A percentile compares a stretch with the other conserved stretches of the same genome.
phyloP scores from a whole-genome alignment of 2,797 vertebrate species.

The Darevskia mixta region DNA sequence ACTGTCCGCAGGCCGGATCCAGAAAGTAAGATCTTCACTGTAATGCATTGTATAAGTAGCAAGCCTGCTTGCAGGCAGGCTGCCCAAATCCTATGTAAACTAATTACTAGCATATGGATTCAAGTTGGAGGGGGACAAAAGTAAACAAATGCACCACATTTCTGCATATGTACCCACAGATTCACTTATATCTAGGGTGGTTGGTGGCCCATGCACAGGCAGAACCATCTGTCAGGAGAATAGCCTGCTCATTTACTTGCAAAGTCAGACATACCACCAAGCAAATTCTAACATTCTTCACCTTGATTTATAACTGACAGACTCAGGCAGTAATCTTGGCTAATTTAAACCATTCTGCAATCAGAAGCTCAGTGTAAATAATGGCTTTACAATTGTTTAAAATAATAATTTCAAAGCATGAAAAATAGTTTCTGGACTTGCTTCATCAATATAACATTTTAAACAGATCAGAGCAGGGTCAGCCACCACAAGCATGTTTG shows the following conservation, averaged over 20 bases:
- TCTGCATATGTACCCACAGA: neutral
- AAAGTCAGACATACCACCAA: constrained; percentile 26
- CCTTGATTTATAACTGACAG: constrained; percentile 40
- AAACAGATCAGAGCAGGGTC: constrained; percentile 48
- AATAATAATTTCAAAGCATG: constrained; percentile 47
- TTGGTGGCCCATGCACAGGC: neutral
- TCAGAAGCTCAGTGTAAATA: constrained; percentile 54
- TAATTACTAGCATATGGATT: neutral
- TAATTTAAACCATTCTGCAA: constrained; percentile 45
- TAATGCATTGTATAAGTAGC: neutral
- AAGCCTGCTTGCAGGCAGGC: neutral
- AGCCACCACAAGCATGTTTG: constrained; percentile 54
- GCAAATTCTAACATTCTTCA: constrained; percentile 24
- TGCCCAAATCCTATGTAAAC: neutral
- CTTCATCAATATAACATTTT: constrained; percentile 53
- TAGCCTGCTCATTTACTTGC: constrained; percentile 5
- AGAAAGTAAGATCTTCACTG: neutral
- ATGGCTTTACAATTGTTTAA: constrained; percentile 43
- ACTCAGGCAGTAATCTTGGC: neutral
- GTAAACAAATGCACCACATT: neutral
- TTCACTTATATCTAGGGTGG: neutral
- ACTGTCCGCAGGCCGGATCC: too few species aligned
- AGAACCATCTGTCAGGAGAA: constrained; percentile 1
- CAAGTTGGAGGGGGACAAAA: neutral
- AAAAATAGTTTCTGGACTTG: constrained; percentile 51